A percentile compares a stretch with the other conserved stretches of the same genome.
phyloP scores from a whole-genome alignment of 2,113 vertebrate species.

The Tauraco erythrolophus region DNA sequence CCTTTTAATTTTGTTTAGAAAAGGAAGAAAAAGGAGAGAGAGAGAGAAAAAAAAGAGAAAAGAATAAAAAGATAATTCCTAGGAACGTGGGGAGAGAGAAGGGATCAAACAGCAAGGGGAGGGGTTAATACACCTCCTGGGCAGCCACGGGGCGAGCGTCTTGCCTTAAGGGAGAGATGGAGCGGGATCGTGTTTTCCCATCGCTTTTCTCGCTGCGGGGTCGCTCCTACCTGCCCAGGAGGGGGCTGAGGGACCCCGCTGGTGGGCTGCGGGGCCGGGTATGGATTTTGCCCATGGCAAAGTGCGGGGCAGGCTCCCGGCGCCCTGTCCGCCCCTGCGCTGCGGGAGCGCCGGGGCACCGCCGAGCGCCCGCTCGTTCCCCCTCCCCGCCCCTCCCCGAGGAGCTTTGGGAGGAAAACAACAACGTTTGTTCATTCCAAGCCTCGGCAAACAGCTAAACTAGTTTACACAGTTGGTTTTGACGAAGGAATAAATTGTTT shows the following conservation, averaged over 20 bases:
- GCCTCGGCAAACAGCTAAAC: slow-evolving; percentile 72
- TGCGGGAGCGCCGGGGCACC: not conserved
- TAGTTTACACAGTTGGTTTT: slow-evolving; percentile 71
- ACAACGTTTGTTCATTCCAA: slow-evolving; percentile 58
- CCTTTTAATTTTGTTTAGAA: not conserved
- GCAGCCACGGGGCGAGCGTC: not conserved
- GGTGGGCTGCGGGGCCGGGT: not conserved
- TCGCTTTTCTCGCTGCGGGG: not conserved
- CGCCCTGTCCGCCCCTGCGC: not conserved
- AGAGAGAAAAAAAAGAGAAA: too few relatives aligned
- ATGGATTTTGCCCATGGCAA: not conserved
- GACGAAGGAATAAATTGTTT: slow-evolving; percentile 61
- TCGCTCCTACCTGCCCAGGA: not conserved
- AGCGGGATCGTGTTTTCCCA: not conserved
- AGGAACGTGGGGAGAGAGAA: not conserved
- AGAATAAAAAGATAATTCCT: not conserved
- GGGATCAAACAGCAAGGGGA: slow-evolving; percentile 13
- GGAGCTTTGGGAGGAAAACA: slow-evolving; percentile 19
- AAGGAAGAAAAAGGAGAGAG: too few relatives aligned
- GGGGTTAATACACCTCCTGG: not conserved
- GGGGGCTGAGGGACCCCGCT: not conserved
- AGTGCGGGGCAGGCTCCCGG: not conserved
- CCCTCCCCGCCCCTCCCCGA: not conserved
- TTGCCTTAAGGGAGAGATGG: not conserved
- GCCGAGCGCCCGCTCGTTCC: not conserved